Evolutionary conservation across 2,888 invertebrate species (phyloP), one percentile per base, ranked within the genome.

Genomic region (Drosophila setosimentum): DNA sequence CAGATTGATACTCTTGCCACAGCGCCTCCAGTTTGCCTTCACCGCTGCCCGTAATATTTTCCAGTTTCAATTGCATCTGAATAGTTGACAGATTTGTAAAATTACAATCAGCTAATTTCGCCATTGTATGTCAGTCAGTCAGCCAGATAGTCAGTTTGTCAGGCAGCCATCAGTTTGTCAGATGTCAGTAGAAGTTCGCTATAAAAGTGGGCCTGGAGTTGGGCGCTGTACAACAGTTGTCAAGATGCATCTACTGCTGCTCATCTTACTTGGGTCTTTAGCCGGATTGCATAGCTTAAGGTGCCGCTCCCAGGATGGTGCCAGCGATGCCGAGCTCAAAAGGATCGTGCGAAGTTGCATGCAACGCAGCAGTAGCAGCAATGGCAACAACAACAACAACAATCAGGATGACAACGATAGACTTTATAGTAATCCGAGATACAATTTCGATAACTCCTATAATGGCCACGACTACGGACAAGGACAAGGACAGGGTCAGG

Each of bases 261-360:
- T 73, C 27, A 60, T 88, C 53, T 35, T 79, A 24, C 50, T 73
- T 11, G 48, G 63, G 24, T 54, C 64, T 37, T 71, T 65, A 54
- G 80, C 62, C 49, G 68, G 54, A 50, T 37, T 48, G 2, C 24
- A 32, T 21, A 13, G 71, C 8, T 57, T 96, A 29, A 95, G 94
- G 84, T 96, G 96, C 80, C 94, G 94, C 16, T 94, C 94, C 0
- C 94, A 94, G 54, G 95, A 95, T 63, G 94, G 95, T 30, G 94
- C 94, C n/a, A 94, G 94, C 67, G 95, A 95, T 78, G 94, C 94
- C 24, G 94, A 95, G 62, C 91, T 95, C 5, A 95, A 94, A 76
- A 94, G 93, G 55, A 93, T 95, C 11, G 94, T 95, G 76, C 94
- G 94, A 72, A 94, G 92, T 59, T 96, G 96, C 76, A 93, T 94